A percentile compares a stretch with the other conserved stretches of the same genome.
These are phyloP conservation scores for Zaprionus vittiger DNA, from an alignment of 1,140 invertebrate species.

Conservation along the genomic window DNA sequence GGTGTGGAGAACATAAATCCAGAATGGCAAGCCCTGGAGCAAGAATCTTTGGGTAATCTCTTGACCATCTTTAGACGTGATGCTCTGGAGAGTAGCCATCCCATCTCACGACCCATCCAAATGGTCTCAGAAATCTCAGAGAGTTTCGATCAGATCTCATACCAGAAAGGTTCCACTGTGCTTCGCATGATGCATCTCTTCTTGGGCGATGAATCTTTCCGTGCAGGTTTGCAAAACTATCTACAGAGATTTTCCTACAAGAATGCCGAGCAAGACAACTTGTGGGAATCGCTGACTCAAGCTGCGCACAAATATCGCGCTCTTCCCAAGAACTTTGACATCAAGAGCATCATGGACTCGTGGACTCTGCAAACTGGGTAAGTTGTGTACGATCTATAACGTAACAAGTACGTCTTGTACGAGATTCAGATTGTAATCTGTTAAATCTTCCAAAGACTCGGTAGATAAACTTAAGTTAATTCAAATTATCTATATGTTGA, in stretches of 20 bases:
- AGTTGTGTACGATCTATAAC: too few relatives aligned
- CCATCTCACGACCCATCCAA: slow-evolving; percentile 87
- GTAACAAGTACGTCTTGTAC: too few relatives aligned
- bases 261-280: slow-evolving; percentile 92
- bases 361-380: slow-evolving; percentile 91
- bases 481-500: too few relatives aligned
- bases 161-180: slow-evolving; percentile 92
- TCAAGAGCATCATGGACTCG: slow-evolving; percentile 90
- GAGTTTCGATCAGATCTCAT: slow-evolving; percentile 96
- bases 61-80: slow-evolving; percentile 86
- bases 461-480: too few relatives aligned
- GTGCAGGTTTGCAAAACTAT: slow-evolving; percentile 88
- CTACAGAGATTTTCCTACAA: slow-evolving; percentile 87
- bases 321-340: slow-evolving; percentile 86
- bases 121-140: slow-evolving; percentile 92
- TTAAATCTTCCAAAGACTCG: too few relatives aligned
- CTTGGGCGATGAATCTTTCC: slow-evolving; percentile 90
- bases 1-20: slow-evolving; percentile 87
- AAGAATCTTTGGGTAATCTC: slow-evolving; percentile 87
- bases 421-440: too few relatives aligned
- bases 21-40: slow-evolving; percentile 87
- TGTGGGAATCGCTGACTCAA: slow-evolving; percentile 91
- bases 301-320: slow-evolving; percentile 85
- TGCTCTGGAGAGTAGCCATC: slow-evolving; percentile 87
- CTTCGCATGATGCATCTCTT: slow-evolving; percentile 96